A percentile compares a stretch with the other conserved stretches of the same genome.
phyloP scores from a whole-genome alignment of 2,888 invertebrate species.

The Altica lythri region DNA sequence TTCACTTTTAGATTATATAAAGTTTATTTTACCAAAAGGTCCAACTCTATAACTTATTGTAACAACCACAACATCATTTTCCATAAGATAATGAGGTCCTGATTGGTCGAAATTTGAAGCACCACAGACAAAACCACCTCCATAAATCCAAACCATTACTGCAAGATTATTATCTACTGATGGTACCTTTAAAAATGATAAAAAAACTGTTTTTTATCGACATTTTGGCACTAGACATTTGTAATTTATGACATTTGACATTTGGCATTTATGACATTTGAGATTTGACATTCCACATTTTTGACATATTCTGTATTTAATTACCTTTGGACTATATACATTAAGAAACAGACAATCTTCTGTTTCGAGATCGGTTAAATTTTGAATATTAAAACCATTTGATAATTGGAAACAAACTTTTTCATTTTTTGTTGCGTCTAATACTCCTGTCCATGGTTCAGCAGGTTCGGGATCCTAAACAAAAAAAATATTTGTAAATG shows the following conservation, averaged over 20 bases:
- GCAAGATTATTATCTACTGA: slow-evolving; percentile 40
- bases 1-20: no score
- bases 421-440: slow-evolving; percentile 28
- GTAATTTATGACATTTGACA: not conserved
- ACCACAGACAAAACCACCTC: slow-evolving; percentile 53
- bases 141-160: slow-evolving; percentile 54
- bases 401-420: slow-evolving; percentile 21
- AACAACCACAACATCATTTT: slow-evolving; percentile 43
- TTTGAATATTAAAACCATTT: not conserved
- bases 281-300: not conserved
- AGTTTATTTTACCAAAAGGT: not conserved
- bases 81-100: slow-evolving; percentile 51
- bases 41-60: not conserved
- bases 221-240: no score
- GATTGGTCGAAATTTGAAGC: slow-evolving; percentile 38
- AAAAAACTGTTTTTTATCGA: no score
- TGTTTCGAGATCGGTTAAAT: slow-evolving; percentile 10
- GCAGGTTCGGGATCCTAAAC: slow-evolving; percentile 23
- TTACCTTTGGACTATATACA: slow-evolving; percentile 26
- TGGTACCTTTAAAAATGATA: not conserved
- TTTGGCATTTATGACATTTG: not conserved
- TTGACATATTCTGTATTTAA: not conserved
- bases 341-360: slow-evolving; percentile 29
- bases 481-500: not conserved
- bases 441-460: slow-evolving; percentile 23